Percentiles rank a stretch among this genome's conserved stretches.
phyloP scores from a whole-genome alignment of 2,113 vertebrate genomes.

The Atrichornis clamosus region DNA sequence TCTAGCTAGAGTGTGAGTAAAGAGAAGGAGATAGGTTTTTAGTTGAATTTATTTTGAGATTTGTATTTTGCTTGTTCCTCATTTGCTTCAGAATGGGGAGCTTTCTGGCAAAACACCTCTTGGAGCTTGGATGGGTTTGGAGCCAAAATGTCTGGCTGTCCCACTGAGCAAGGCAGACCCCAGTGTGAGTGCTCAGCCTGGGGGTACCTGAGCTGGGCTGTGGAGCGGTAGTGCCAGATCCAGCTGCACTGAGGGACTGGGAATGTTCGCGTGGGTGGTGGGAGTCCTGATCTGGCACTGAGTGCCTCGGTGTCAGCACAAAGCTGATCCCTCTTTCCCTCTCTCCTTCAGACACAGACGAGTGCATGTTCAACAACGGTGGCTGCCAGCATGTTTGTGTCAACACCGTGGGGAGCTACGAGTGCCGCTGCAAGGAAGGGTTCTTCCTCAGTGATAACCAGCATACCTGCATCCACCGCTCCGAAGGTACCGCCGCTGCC shows the following conservation, averaged over 20 bases:
- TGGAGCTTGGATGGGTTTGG: background rate
- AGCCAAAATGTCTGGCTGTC: background rate
- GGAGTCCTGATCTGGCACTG: background rate
- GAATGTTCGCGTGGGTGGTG: accelerated
- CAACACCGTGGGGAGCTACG: constrained; percentile 94
- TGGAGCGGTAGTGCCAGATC: accelerated
- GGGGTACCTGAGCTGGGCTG: background rate
- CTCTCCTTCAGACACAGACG: constrained; percentile 73
- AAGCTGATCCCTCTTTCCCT: background rate
- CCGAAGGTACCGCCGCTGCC: constrained; percentile 80
- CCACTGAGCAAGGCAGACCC: background rate
- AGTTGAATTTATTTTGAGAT: background rate
- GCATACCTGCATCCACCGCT: constrained; percentile 97
- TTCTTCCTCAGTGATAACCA: constrained; percentile 98
- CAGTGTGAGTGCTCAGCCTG: accelerated
- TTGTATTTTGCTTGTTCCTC: background rate
- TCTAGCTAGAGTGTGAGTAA: background rate
- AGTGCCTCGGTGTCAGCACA: background rate
- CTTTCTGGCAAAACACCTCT: background rate
- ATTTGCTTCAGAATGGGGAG: background rate
- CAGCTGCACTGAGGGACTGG: background rate
- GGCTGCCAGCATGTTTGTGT: constrained; percentile 95
- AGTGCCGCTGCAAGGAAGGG: constrained; percentile 90
- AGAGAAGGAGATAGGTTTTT: background rate
- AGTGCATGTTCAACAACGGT: constrained; percentile 91